Percentiles rank a stretch among this genome's conserved stretches.
Conservation (phyloP, 2,797 vertebrate genomes). For the Lutjanus argentimaculatus region DNA sequence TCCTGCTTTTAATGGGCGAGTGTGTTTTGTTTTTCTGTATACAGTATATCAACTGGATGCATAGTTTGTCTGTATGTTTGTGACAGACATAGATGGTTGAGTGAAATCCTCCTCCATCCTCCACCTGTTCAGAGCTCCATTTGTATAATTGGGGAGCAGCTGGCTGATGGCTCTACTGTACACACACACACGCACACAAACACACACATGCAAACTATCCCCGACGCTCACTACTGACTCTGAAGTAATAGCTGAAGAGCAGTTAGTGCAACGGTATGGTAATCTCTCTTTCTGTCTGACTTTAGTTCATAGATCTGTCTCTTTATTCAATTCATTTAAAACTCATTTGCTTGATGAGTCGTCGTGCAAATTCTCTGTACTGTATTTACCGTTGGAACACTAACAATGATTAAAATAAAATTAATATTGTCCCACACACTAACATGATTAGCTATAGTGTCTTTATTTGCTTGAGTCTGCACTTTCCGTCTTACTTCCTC, state of each 20-base stretch:
- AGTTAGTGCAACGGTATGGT: conserved; percentile 46
- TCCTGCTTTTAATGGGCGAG: conserved; percentile 5
- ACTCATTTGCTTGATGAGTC: conserved; percentile 56
- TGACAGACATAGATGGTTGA: conserved; percentile 34
- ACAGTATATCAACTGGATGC: neutral
- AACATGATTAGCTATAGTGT: conserved; percentile 34
- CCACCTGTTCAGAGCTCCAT: conserved; percentile 74
- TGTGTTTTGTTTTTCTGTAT: conserved; percentile 10
- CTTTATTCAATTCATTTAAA: conserved; percentile 56
- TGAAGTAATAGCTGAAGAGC: conserved; percentile 59
- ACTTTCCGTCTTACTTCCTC: neutral
- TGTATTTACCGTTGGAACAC: conserved; percentile 44
- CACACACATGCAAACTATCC: conserved; percentile 9
- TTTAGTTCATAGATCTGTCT: conserved; percentile 7
- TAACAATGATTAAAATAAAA: conserved; percentile 54
- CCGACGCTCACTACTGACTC: conserved; percentile 47
- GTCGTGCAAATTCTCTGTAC: conserved; percentile 40
- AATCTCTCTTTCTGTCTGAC: conserved; percentile 41
- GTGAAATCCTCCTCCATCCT: conserved; percentile 54
- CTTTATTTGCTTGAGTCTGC: conserved; percentile 1
- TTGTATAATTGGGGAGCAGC: conserved; percentile 73
- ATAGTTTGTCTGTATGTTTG: conserved; percentile 42
- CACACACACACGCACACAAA: conserved; percentile 22
- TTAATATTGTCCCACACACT: conserved; percentile 41
- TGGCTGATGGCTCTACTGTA: conserved; percentile 64